Percentiles rank a stretch among this genome's conserved stretches.
Evolutionary conservation across 2,797 vertebrate genomes (phyloP).

Genomic region (Decapterus maruadsi): DNA sequence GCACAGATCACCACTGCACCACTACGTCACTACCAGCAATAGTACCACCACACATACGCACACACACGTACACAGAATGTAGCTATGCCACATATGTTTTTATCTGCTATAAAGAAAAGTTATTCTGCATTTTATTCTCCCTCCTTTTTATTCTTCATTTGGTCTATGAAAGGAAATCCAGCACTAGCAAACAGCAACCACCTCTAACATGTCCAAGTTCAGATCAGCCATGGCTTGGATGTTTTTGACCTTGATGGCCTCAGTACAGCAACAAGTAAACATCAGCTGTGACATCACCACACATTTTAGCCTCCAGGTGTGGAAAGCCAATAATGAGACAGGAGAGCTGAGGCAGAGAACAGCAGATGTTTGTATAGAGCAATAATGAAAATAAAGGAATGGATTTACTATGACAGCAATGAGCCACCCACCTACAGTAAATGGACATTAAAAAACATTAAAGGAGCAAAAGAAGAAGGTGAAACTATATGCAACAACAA

Average conservation of each 20-base stretch:
- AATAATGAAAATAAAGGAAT: slow-evolving; percentile 21
- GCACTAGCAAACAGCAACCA: slow-evolving; percentile 6
- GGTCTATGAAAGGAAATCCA: neutral
- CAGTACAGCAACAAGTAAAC: slow-evolving; percentile 49
- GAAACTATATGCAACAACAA: slow-evolving; percentile 4
- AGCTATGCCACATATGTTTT: neutral
- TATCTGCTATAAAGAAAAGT: neutral
- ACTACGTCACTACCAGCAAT: slow-evolving; percentile 60
- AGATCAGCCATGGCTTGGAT: slow-evolving; percentile 8
- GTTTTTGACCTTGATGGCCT: slow-evolving; percentile 49
- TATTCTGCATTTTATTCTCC: neutral
- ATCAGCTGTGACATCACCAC: slow-evolving; percentile 30
- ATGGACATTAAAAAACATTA: neutral
- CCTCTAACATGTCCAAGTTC: slow-evolving; percentile 21
- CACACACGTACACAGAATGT: neutral
- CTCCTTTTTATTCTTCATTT: neutral
- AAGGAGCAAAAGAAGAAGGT: neutral
- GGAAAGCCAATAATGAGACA: slow-evolving; percentile 4
- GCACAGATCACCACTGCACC: slow-evolving; percentile 65
- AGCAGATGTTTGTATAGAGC: slow-evolving; percentile 8
- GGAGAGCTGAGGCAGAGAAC: slow-evolving; percentile 12
- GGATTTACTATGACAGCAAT: slow-evolving; percentile 29
- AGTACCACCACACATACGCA: slow-evolving; percentile 16
- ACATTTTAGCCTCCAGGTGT: slow-evolving; percentile 11
- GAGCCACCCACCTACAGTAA: slow-evolving; percentile 8